Evolutionary conservation across 1,140 invertebrate species (phyloP).

Genomic region (Zelostemma sp.): DNA sequence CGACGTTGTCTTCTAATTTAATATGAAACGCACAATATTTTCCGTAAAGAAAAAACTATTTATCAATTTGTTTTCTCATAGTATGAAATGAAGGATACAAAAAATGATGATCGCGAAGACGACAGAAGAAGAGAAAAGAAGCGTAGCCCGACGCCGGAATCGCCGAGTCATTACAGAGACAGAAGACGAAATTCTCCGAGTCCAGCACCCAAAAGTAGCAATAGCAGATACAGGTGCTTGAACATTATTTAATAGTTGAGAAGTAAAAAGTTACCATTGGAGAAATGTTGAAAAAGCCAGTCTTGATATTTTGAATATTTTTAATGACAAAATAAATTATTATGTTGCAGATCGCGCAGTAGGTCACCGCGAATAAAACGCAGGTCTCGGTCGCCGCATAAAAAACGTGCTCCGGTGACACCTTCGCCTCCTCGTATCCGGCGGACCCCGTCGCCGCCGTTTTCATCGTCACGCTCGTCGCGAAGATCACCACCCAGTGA

Average conservation of each 20-base stretch:
- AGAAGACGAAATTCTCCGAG: conserved; percentile 58
- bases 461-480: conserved; percentile 59
- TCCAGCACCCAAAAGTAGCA: conserved; percentile 49
- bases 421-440: conserved; percentile 67
- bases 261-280: too few relatives aligned
- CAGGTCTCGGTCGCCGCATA: conserved; percentile 64
- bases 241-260: too few relatives aligned
- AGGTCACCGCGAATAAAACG: conserved; percentile 65
- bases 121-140: conserved; percentile 64
- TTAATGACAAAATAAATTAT: neutral
- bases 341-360: conserved; percentile 63
- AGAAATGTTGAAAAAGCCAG: too few relatives aligned
- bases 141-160: conserved; percentile 63
- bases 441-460: conserved; percentile 64
- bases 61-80: conserved; percentile 24
- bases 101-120: conserved; percentile 63
- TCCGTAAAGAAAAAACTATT: conserved; percentile 7
- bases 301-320: conserved; percentile 5
- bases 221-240: conserved; percentile 58
- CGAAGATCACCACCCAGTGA: conserved; percentile 59
- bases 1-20: conserved; percentile 2
- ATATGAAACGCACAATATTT: neutral
- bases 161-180: conserved; percentile 63
- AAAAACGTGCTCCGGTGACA: conserved; percentile 63
- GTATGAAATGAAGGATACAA: conserved; percentile 66